Evolutionary conservation across 2,113 vertebrate species (phyloP).

Genomic region (Dipodomys stephensi): DNA sequence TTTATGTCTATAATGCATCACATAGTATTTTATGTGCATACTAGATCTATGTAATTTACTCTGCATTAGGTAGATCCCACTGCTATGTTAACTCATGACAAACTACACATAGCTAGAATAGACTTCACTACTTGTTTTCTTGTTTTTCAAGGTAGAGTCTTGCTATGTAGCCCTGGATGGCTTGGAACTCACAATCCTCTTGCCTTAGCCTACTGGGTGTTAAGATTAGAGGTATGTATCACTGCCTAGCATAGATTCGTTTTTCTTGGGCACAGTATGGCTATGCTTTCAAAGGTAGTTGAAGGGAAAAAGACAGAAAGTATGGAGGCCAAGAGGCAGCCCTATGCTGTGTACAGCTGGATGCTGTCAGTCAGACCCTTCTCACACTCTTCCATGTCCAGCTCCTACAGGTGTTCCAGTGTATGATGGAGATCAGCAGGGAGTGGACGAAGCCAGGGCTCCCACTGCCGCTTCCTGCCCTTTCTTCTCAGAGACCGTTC

Average conservation of each 20-base stretch:
- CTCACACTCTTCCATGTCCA: conserved; percentile 89
- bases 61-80: not conserved
- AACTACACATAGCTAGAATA: conserved; percentile 39
- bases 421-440: conserved; percentile 37
- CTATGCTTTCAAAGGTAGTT: conserved; percentile 39
- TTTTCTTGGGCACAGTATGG: not conserved
- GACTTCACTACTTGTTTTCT: not conserved
- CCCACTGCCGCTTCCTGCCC: conserved; percentile 82
- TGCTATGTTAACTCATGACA: not conserved
- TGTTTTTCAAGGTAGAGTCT: not conserved
- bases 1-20: too few relatives aligned
- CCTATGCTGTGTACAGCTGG: not conserved
- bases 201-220: not conserved
- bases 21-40: not conserved
- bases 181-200: not conserved
- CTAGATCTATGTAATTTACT: not conserved
- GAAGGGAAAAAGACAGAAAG: not conserved
- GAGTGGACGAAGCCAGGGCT: conserved; percentile 29
- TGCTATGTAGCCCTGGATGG: not conserved
- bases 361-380: conserved; percentile 8
- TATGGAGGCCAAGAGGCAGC: not conserved
- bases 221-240: not conserved
- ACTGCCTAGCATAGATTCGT: not conserved
- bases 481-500: conserved; percentile 80
- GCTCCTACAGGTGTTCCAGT: conserved; percentile 17